Evolutionary conservation across 2,797 vertebrate species (phyloP).

Genomic region (Etheostoma perlongum): DNA sequence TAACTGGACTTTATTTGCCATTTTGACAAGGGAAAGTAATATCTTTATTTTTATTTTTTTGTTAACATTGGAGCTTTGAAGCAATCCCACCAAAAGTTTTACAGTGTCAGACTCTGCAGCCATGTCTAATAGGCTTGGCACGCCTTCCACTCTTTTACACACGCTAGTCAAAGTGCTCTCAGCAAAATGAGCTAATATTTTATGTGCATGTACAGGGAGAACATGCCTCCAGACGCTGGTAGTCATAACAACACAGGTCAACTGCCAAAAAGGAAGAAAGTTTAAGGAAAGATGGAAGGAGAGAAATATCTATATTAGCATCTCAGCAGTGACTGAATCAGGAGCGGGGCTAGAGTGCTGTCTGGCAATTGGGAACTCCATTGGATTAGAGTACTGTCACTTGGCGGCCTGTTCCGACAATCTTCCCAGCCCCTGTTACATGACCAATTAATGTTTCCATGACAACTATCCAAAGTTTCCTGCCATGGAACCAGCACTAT

Average conservation of each 20-base stretch:
- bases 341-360: background rate
- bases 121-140: slow-evolving; percentile 71
- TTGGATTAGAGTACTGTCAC: no score
- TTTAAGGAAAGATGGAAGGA: slow-evolving; percentile 7
- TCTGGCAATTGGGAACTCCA: slow-evolving; percentile 6
- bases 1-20: slow-evolving; percentile 67
- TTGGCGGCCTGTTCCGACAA: no score
- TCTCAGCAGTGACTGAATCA: slow-evolving; percentile 33
- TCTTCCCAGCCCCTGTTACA: no score
- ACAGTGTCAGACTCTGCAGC: slow-evolving; percentile 59
- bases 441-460: no score
- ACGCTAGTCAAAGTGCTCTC: slow-evolving; percentile 73
- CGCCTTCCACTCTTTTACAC: slow-evolving; percentile 43
- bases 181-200: slow-evolving; percentile 75
- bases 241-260: slow-evolving; percentile 27
- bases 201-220: slow-evolving; percentile 58
- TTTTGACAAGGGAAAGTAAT: slow-evolving; percentile 62
- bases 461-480: no score
- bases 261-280: slow-evolving; percentile 33
- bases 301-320: slow-evolving; percentile 18
- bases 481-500: no score
- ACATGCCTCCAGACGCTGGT: slow-evolving; percentile 59
- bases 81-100: slow-evolving; percentile 61
- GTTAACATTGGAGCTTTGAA: slow-evolving; percentile 52
- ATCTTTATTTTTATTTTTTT: slow-evolving; percentile 42